phyloP scores from a whole-genome alignment of 2,113 vertebrate genomes.

The Petromus typicus region DNA sequence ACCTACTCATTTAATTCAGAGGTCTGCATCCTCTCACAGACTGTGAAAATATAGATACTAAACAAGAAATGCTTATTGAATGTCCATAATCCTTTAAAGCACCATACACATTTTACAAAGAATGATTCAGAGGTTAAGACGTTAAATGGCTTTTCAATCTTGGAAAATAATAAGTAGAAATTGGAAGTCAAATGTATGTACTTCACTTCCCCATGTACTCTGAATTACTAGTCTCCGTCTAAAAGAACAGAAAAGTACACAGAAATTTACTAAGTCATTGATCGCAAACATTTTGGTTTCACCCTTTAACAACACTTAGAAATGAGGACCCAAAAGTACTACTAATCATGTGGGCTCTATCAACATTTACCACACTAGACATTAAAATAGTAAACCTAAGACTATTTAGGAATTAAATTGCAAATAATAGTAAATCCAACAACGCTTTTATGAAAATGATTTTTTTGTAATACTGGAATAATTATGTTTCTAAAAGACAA shows the following conservation, averaged over 20 bases:
- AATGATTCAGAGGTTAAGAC: background rate
- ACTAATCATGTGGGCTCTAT: background rate
- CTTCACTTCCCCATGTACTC: background rate
- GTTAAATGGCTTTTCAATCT: background rate
- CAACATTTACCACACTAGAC: background rate
- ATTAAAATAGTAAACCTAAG: background rate
- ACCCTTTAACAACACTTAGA: background rate
- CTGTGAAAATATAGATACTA: background rate
- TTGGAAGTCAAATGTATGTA: background rate
- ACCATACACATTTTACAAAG: slow-evolving; percentile 12
- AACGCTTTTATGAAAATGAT: slow-evolving; percentile 40
- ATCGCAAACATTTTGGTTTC: background rate
- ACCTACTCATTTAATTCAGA: background rate
- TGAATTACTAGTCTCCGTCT: background rate
- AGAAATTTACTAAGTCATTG: background rate
- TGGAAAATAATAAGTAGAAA: background rate
- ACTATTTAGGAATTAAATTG: background rate
- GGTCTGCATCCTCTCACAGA: background rate
- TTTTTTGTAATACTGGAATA: background rate
- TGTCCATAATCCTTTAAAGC: background rate
- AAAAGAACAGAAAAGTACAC: background rate
- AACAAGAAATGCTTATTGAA: background rate
- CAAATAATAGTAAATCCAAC: background rate
- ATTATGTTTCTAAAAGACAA: slow-evolving; percentile 26
- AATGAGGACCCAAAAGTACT: background rate